Conservation (phyloP, 2,888 invertebrate species). For the Listrodromus nycthemerus region DNA sequence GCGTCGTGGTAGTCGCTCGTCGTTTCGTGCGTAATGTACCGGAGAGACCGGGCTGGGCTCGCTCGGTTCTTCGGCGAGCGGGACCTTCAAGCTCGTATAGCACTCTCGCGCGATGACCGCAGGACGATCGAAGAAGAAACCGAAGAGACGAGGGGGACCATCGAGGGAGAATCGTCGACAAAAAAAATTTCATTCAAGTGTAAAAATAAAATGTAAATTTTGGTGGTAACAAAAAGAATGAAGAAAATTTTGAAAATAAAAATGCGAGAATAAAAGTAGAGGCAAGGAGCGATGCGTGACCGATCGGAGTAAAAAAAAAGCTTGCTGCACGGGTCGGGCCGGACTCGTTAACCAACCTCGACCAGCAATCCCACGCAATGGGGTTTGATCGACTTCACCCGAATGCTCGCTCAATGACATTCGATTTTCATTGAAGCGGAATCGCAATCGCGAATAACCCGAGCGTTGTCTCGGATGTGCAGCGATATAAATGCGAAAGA, state of each 20-base stretch:
- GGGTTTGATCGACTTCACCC: slow-evolving; percentile 41
- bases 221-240: background rate
- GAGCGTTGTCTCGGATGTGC: background rate
- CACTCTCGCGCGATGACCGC: slow-evolving; percentile 17
- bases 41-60: background rate
- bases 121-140: slow-evolving; percentile 25
- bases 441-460: background rate
- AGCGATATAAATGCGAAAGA: background rate
- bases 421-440: slow-evolving; percentile 20
- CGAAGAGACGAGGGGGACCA: slow-evolving; percentile 27
- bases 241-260: background rate
- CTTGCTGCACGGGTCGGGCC: background rate
- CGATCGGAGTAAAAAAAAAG: slow-evolving; percentile 20
- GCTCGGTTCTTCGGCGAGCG: slow-evolving; percentile 33
- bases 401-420: slow-evolving; percentile 14
- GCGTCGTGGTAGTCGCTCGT: slow-evolving; percentile 12
- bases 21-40: slow-evolving; percentile 22
- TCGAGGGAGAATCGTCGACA: slow-evolving; percentile 13
- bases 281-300: background rate
- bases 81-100: slow-evolving; percentile 51
- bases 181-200: background rate
- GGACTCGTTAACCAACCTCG: slow-evolving; percentile 33
- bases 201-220: background rate
- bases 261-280: background rate
- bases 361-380: slow-evolving; percentile 11